Conservation (phyloP, 2,797 vertebrate genomes). For the Halcyon smyrnensis region DNA sequence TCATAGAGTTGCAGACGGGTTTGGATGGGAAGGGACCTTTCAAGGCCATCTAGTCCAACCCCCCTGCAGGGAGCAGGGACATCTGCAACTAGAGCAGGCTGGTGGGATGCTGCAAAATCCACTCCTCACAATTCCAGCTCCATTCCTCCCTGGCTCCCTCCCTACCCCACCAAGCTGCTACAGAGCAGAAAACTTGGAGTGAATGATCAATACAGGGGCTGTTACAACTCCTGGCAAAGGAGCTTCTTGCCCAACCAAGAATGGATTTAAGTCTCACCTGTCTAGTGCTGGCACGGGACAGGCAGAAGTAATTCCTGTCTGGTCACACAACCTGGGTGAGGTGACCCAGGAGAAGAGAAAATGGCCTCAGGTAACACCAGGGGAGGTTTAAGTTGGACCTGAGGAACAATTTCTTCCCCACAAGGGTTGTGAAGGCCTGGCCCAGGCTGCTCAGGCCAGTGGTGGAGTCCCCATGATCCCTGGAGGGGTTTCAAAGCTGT, state of each 20-base stretch:
- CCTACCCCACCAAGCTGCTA: neutral
- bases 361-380: neutral
- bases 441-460: neutral
- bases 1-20: neutral
- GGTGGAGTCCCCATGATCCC: neutral
- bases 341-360: neutral
- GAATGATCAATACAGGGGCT: neutral
- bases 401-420: neutral
- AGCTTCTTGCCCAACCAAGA: neutral
- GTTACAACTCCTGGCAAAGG: neutral
- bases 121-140: neutral
- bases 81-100: neutral
- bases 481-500: neutral
- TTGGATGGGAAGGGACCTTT: neutral
- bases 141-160: neutral
- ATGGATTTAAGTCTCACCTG: neutral
- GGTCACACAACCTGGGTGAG: neutral
- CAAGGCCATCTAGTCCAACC: neutral
- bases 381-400: neutral
- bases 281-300: neutral
- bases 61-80: neutral
- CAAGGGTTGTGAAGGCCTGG: neutral
- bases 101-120: neutral
- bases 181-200: neutral
- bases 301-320: neutral